Base-by-base conservation (phyloP, 2,797 vertebrate genomes). In the Allobates femoralis region DNA sequence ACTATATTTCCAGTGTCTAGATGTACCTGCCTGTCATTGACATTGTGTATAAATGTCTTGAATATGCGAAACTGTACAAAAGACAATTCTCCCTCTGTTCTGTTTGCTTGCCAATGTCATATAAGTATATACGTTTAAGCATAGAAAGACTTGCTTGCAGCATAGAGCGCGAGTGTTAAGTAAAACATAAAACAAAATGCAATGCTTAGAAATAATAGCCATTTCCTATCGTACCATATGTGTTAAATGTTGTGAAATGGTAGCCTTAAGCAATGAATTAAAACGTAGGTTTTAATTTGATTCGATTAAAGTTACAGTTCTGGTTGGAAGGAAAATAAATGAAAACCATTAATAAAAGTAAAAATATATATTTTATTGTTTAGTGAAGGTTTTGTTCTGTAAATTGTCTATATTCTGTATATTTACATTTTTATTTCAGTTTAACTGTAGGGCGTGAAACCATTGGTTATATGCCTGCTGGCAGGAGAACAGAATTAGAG, bases 401-500 rank as follows among this genome's bases (percentile, higher is more conserved):
- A 79, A 79, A 62, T n/a, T 37, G 30, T 64, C 69, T 79, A 73
- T 58, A 79, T 34, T 73, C 26, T 51, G 34, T 73, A 80, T 79
- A 58, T 71, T n/a, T 60, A 51, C n/a, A 34, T 77, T 77, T 64
- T 76, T 53, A 66, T 77, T 69, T 69, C 21, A 56, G 8, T 79
- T 67, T 77, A 75, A 58, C 67, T 66, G 69, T 86, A 53, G 46
- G 19, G 56, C 19, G 46, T 55, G 46, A 81, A 55, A 53, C 32
- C 56, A 37, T n/a, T 81, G 41, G 34, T 66, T 86, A 37, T 81
- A 76, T 46, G 79, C 79, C 73, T 66, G 30, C 79, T 81, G 71
- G 67, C 79, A 67, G 23, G 58, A 85, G 84, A 37, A 71, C 51
- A 69, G 85, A 76, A 84, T 71, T 83, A 87, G 30, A 62, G 64